A percentile compares a stretch with the other conserved stretches of the same genome.
phyloP scores from a whole-genome alignment of 2,888 invertebrate genomes.

The Metellina segmentata region DNA sequence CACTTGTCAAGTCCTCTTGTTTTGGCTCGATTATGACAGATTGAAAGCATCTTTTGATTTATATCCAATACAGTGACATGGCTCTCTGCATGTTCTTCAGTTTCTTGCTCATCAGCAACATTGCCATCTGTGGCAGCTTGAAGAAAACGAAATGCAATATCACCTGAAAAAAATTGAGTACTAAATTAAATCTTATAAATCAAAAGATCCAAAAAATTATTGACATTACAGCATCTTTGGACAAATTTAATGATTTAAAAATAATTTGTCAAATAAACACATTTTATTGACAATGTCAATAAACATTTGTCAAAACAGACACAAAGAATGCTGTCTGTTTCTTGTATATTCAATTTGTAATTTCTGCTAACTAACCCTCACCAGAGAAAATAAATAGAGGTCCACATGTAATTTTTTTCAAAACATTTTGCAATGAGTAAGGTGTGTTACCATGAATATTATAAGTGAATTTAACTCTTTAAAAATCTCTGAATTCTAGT shows the following conservation, averaged over 20 bases:
- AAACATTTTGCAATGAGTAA: too few species aligned
- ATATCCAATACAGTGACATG: conserved; percentile 88
- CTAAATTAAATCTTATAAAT: neutral
- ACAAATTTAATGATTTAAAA: neutral
- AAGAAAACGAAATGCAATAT: conserved; percentile 93
- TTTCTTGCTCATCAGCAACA: neutral
- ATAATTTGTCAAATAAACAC: too few species aligned
- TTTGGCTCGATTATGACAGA: conserved; percentile 89
- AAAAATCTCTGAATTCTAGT: too few species aligned
- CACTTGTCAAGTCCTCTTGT: conserved; percentile 83
- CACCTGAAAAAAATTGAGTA: conserved; percentile 84
- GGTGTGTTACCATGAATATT: too few species aligned
- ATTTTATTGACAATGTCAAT: too few species aligned
- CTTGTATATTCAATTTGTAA: too few species aligned
- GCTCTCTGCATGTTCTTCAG: conserved; percentile 11
- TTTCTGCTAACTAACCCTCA: neutral
- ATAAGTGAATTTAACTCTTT: too few species aligned
- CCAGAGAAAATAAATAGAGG: neutral
- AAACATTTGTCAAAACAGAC: too few species aligned
- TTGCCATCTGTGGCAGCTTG: conserved; percentile 57
- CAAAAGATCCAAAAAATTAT: neutral
- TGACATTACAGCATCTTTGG: neutral
- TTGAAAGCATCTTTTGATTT: conserved; percentile 94
- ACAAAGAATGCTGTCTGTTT: too few species aligned
- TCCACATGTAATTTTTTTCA: too few species aligned